Percentiles rank a stretch among this genome's conserved stretches.
Evolutionary conservation across 2,888 invertebrate species (phyloP).

Genomic region (Melanophora roralis): DNA sequence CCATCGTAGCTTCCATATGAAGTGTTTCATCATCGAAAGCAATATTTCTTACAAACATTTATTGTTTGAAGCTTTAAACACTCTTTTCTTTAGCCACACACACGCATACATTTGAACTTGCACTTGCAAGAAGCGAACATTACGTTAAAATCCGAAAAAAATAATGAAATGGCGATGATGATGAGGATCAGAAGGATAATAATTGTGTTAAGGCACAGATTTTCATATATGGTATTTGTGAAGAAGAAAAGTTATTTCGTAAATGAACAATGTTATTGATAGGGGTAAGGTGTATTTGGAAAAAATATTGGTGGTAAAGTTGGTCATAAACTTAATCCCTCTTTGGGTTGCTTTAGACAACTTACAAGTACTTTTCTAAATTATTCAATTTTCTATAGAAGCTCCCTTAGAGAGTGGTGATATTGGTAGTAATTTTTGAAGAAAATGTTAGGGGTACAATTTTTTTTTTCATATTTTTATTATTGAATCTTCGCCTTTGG

Average conservation of each 20-base stretch:
- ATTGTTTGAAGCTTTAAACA: constrained; percentile 49
- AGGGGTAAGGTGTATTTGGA: no score
- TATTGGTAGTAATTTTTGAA: no score
- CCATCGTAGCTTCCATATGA: constrained; percentile 55
- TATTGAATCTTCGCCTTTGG: no score
- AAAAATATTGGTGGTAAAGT: no score
- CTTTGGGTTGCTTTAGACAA: no score
- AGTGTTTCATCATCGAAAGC: constrained; percentile 71
- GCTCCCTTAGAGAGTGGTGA: no score
- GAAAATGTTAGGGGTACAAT: no score
- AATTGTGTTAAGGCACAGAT: background rate
- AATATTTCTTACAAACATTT: constrained; percentile 71
- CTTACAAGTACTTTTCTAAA: no score
- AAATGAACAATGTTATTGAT: no score
- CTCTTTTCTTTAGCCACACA: constrained; percentile 14
- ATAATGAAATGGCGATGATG: constrained; percentile 29
- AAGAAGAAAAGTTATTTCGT: constrained; percentile 4
- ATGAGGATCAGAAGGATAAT: constrained; percentile 8
- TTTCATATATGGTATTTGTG: background rate
- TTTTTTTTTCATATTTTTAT: no score
- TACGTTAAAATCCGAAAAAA: constrained; percentile 22
- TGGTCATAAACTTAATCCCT: no score
- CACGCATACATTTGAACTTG: constrained; percentile 28
- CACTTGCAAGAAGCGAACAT: constrained; percentile 40
- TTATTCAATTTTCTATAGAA: no score